Base-by-base conservation (phyloP, 1,140 invertebrate species). In the Planococcus citri region DNA sequence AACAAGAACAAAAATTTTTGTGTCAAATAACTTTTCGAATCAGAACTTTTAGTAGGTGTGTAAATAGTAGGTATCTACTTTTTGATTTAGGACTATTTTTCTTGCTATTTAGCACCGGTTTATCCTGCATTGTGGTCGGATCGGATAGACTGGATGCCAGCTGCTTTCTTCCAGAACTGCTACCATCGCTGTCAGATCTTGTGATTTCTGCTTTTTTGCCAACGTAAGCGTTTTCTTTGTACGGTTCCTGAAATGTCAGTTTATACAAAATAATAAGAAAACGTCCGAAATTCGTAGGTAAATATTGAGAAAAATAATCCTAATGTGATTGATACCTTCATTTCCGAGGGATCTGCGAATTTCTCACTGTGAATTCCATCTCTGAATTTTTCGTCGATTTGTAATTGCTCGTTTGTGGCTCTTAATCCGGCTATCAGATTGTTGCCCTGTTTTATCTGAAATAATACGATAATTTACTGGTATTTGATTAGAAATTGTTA, bases 401-500 rank as follows among this genome's bases (percentile, higher is more conserved):
- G 81, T 9, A 79, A 75, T 69, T 82, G 81, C 17, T 95, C 92
- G 76, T 95, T 95, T 1, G 92, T 96, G 10, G 92, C 92, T 70
- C 94, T 82, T 72, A 98, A 80, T 27, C 93, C 91, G 12, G 89
- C 91, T 33, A 97, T 89, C 17, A 97, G 78, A 77, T 91, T 96
- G 41, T 91, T 93, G 80, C 95, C 92, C 78, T 96, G 92, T 79
- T 95, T 95, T 90, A 90, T 75, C 60, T 80, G 38, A 3, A 22
- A 24, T 8, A 37, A 61, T 72, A 17, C 17, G 29, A 24, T 27
- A 67, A 67, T 61, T 33, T 33, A 70, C n/a, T n/a, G n/a, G n/a
- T 60, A 68, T 41, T 41, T 10, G 9, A 41, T 41, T 10, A 41
- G 38, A 41, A 41, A n/a, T 10, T 41, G n/a, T n/a, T 60, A 20